phyloP scores from a whole-genome alignment of 2,113 vertebrate genomes.

The Clarias magur region DNA sequence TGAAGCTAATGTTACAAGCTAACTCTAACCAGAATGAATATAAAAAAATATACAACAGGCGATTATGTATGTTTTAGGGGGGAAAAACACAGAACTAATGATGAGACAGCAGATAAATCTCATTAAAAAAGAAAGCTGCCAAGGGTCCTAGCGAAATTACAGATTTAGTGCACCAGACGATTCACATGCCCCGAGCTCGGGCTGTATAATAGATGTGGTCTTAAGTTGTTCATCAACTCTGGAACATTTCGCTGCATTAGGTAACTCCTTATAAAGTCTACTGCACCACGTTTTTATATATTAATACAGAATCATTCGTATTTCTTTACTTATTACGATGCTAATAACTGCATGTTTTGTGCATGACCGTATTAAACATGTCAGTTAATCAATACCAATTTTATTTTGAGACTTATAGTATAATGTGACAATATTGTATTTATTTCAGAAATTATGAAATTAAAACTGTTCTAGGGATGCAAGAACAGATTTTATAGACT shows the following conservation, averaged over 20 bases:
- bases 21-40: no score
- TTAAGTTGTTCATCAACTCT: neutral
- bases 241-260: neutral
- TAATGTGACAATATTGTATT: neutral
- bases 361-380: neutral
- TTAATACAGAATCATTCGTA: neutral
- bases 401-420: neutral
- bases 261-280: neutral
- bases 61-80: no score
- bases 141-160: no score
- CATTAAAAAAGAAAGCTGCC: no score
- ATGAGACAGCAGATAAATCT: no score
- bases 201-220: no score
- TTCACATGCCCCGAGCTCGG: no score
- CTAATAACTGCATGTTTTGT: neutral
- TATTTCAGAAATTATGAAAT: neutral
- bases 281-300: neutral
- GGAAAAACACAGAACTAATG: no score
- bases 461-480: neutral
- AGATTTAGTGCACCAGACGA: no score
- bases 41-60: no score
- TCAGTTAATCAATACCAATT: neutral
- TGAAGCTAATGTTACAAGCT: no score
- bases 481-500: neutral
- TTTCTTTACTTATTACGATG: neutral